Conservation (phyloP, 2,113 vertebrate genomes). For the Montifringilla adamsi region DNA sequence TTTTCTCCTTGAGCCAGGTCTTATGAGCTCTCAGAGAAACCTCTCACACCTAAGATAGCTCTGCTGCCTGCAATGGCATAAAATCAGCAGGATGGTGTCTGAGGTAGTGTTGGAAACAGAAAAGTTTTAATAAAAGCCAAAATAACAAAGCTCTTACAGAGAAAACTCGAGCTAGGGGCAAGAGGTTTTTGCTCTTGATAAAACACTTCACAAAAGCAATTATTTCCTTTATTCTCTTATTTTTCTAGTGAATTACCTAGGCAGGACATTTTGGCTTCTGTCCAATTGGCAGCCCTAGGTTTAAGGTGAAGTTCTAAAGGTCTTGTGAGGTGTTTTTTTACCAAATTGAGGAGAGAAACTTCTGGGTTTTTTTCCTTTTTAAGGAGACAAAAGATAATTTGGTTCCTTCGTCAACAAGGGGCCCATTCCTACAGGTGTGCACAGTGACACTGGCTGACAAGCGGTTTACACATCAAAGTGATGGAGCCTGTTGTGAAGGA, state of each 20-base stretch:
- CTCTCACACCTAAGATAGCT: background rate
- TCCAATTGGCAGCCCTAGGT: background rate
- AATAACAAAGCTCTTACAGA: background rate
- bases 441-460: background rate
- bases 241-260: background rate
- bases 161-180: background rate
- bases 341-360: background rate
- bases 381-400: background rate
- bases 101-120: background rate
- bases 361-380: background rate
- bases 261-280: background rate
- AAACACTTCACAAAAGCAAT: background rate
- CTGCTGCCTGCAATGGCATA: background rate
- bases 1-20: background rate
- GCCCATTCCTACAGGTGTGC: background rate
- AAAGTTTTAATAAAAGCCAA: background rate
- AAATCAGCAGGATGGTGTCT: background rate
- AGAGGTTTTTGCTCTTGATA: background rate
- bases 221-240: background rate
- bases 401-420: background rate
- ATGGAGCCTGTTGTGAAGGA: background rate
- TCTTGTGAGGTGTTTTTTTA: background rate
- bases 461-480: background rate
- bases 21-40: background rate
- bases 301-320: background rate